phyloP scores from a whole-genome alignment of 1,140 invertebrate species.

The Chrysomallon squamiferum region DNA sequence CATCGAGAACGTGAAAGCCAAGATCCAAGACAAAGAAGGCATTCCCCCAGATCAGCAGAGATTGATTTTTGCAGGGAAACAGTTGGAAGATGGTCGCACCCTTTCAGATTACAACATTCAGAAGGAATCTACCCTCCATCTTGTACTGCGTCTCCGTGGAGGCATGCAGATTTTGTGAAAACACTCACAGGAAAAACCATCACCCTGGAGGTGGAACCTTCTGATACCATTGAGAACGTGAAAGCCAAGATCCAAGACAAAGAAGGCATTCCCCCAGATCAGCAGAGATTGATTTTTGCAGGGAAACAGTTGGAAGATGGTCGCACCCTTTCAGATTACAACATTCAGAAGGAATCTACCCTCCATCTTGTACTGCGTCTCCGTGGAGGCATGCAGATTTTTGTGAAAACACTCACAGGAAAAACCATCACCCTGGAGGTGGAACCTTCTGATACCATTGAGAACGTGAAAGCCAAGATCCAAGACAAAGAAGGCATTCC shows the following conservation, averaged over 20 bases:
- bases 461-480: constrained; percentile 93
- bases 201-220: constrained; percentile 89
- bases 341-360: constrained; percentile 77
- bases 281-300: constrained; percentile 82
- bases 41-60: constrained; percentile 66
- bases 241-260: constrained; percentile 69
- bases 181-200: constrained; percentile 82
- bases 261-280: constrained; percentile 80
- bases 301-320: constrained; percentile 73
- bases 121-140: constrained; percentile 78
- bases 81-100: constrained; percentile 91
- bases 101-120: constrained; percentile 75
- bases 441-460: constrained; percentile 88
- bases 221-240: constrained; percentile 72
- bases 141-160: constrained; percentile 81
- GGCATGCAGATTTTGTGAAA: constrained; percentile 68
- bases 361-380: constrained; percentile 82
- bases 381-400: constrained; percentile 95
- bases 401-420: constrained; percentile 89
- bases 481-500: constrained; percentile 78
- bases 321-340: constrained; percentile 78
- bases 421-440: constrained; percentile 95
- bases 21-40: constrained; percentile 76
- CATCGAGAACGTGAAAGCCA: constrained; percentile 70
- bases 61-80: constrained; percentile 77